Evolutionary conservation across 2,888 invertebrate species (phyloP).

Genomic region (Athetis lepigone): DNA sequence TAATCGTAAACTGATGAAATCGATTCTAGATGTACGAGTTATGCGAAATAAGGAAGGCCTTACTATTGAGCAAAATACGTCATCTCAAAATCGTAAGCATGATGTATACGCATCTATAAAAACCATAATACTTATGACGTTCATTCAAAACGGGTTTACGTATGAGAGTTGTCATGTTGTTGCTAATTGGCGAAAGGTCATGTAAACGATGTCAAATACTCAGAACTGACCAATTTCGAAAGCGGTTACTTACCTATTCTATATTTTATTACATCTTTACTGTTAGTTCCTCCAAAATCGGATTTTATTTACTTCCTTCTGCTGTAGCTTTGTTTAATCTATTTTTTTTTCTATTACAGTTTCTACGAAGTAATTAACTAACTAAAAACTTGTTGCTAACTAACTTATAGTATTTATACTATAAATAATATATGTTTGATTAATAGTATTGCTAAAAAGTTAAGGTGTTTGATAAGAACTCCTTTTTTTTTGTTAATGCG

Average conservation of each 20-base stretch:
- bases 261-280: neutral
- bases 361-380: too few species aligned
- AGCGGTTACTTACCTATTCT: conserved; percentile 10
- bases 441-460: too few species aligned
- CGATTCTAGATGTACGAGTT: neutral
- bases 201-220: conserved; percentile 57
- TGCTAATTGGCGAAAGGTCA: conserved; percentile 63
- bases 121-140: neutral
- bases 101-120: neutral
- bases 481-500: too few species aligned
- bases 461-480: too few species aligned
- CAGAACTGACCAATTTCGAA: conserved; percentile 50
- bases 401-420: too few species aligned
- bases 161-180: conserved; percentile 27
- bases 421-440: too few species aligned
- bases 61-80: neutral
- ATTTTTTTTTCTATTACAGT: too few species aligned
- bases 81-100: conserved; percentile 3
- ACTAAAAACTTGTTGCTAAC: too few species aligned
- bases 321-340: too few species aligned
- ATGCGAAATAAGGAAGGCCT: neutral
- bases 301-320: too few species aligned
- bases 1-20: neutral
- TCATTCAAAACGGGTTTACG: conserved; percentile 4
- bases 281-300: neutral